Evolutionary conservation across 2,888 invertebrate genomes (phyloP).

Genomic region (Idaea straminata): DNA sequence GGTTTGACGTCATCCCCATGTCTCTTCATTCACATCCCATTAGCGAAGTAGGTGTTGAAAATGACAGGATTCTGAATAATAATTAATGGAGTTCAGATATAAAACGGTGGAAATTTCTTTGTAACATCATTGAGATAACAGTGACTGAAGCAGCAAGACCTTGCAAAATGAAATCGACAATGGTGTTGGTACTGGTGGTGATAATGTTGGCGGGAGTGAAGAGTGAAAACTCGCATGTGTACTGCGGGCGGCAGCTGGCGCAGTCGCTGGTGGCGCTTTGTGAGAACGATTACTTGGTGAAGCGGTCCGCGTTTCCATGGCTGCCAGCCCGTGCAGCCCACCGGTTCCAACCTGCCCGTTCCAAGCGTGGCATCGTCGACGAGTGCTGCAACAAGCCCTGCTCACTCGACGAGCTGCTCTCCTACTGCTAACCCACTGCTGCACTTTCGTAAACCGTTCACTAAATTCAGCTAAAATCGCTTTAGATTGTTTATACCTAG

Average conservation of each 20-base stretch:
- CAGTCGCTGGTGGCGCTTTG: not conserved
- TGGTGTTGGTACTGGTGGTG: not conserved
- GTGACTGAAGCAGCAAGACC: not conserved
- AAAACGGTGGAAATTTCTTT: not conserved
- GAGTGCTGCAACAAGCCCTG: not conserved
- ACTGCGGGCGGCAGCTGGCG: not conserved
- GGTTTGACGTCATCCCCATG: not conserved
- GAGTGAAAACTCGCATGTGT: not conserved
- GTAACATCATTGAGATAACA: not conserved
- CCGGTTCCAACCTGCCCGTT: not conserved
- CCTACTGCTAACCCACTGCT: not conserved
- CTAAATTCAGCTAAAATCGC: too few species aligned
- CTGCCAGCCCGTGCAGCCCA: not conserved
- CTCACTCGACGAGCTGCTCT: not conserved
- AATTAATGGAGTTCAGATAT: not conserved
- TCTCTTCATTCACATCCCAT: not conserved
- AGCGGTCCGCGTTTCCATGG: not conserved
- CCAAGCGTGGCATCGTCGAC: not conserved
- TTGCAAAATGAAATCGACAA: not conserved
- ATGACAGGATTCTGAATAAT: not conserved
- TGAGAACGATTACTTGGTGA: not conserved
- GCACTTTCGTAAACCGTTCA: too few species aligned
- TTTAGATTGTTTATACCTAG: too few species aligned
- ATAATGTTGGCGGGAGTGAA: not conserved
- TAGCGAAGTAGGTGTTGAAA: not conserved